A percentile compares a stretch with the other conserved stretches of the same genome.
phyloP scores from a whole-genome alignment of 2,888 invertebrate genomes.

The Itoplectis maculator region DNA sequence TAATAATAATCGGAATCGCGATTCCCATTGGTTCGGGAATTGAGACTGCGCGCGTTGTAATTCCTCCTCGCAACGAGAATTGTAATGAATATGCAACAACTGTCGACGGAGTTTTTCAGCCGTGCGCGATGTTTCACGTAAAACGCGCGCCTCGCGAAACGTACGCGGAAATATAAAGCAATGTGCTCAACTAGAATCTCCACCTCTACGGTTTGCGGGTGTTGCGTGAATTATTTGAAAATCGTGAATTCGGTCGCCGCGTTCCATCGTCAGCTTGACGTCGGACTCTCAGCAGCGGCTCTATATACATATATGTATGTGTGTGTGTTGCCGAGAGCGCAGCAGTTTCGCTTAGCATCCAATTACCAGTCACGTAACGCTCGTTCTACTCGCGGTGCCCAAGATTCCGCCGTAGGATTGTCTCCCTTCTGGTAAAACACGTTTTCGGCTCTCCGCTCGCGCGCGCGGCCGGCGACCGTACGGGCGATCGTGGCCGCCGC shows the following conservation, averaged over 20 bases:
- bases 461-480: constrained; percentile 50
- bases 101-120: constrained; percentile 17
- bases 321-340: constrained; percentile 47
- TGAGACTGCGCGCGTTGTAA: neutral
- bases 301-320: neutral
- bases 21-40: constrained; percentile 21
- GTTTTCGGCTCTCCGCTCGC: constrained; percentile 66
- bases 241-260: constrained; percentile 61
- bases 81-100: constrained; percentile 58
- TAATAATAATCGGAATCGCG: no score
- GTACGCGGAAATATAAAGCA: constrained; percentile 21
- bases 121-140: constrained; percentile 36
- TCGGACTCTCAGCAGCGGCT: neutral
- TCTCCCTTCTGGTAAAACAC: constrained; percentile 71
- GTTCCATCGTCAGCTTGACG: constrained; percentile 28
- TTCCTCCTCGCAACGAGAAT: constrained; percentile 42
- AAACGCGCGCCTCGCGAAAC: neutral
- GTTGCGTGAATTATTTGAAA: constrained; percentile 60
- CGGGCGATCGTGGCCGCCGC: constrained; percentile 26
- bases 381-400: constrained; percentile 44
- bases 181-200: constrained; percentile 1
- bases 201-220: neutral
- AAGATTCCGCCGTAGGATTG: constrained; percentile 70
- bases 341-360: constrained; percentile 68
- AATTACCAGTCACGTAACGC: constrained; percentile 76